These are phyloP conservation scores for Caenorhabditis brenneri DNA, from an alignment of 1,140 invertebrate genomes.

Conservation along the genomic window DNA sequence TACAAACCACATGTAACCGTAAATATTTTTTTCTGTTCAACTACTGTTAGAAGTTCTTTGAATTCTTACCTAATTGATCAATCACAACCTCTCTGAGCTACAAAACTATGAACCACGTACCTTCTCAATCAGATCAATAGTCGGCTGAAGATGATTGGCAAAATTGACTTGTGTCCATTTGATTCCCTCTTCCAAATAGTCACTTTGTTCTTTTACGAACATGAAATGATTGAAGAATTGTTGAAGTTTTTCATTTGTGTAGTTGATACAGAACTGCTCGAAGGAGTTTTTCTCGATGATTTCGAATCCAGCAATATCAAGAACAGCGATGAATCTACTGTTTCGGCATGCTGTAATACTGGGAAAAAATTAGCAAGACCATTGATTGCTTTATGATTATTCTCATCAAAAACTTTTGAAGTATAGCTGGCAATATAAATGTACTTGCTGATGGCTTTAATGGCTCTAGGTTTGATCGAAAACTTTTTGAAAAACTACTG, in stretches of 20 bases:
- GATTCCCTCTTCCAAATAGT: conserved; percentile 85
- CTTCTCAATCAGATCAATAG: conserved; percentile 99
- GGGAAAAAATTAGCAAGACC: neutral
- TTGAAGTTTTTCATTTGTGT: conserved; percentile 92
- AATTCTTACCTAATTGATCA: neutral
- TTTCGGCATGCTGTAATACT: neutral
- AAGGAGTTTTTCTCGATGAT: conserved; percentile 94
- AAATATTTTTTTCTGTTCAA: too few species aligned
- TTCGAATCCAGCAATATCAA: conserved; percentile 99
- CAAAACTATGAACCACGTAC: too few species aligned
- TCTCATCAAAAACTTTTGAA: neutral
- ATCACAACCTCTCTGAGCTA: too few species aligned
- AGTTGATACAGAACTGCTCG: conserved; percentile 99
- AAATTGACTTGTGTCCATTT: conserved; percentile 94
- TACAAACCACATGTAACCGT: too few species aligned
- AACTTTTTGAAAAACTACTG: too few species aligned
- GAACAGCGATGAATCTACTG: conserved; percentile 79
- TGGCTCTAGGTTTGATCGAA: too few species aligned
- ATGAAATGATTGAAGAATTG: conserved; percentile 99
- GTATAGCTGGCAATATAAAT: neutral
- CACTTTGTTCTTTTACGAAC: conserved; percentile 97
- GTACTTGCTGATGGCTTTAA: neutral
- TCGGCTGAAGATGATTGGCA: conserved; percentile 94
- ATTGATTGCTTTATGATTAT: neutral
- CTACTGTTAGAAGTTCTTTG: neutral